Conservation (phyloP, 2,797 vertebrate genomes). For the Pantherophis vulpinus region DNA sequence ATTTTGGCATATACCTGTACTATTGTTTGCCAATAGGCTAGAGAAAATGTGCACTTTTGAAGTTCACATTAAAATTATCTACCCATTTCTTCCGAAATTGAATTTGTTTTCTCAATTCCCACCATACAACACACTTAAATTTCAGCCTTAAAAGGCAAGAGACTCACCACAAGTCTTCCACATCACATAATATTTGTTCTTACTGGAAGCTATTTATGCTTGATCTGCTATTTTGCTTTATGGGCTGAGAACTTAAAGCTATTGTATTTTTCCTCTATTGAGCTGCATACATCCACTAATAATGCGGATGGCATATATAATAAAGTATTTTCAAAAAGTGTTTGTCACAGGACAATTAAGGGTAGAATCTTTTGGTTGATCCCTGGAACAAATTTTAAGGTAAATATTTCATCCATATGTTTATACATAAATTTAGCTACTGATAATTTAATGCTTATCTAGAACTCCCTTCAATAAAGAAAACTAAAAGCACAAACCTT, state of each 20-base stretch:
- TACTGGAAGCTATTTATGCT: neutral
- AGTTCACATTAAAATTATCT: neutral
- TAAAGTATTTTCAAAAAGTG: constrained; percentile 30
- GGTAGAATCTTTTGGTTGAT: neutral
- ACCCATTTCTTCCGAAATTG: neutral
- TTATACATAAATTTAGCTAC: constrained; percentile 37
- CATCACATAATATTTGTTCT: neutral
- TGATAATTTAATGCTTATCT: constrained; percentile 54
- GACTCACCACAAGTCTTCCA: neutral
- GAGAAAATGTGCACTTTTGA: neutral
- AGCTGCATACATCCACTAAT: neutral
- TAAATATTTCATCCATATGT: neutral
- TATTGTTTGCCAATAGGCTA: neutral
- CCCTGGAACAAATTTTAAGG: neutral
- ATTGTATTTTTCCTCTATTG: neutral
- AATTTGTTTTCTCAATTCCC: neutral
- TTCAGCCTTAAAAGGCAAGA: neutral
- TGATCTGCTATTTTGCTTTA: neutral
- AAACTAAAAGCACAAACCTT: constrained; percentile 50
- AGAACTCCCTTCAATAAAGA: constrained; percentile 39
- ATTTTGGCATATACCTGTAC: neutral
- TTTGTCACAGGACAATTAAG: neutral
- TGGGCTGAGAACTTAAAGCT: neutral
- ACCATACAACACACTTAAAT: neutral
- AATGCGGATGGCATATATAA: neutral